Conservation (phyloP, 2,113 vertebrate species). For the Antechinus stuartii region DNA sequence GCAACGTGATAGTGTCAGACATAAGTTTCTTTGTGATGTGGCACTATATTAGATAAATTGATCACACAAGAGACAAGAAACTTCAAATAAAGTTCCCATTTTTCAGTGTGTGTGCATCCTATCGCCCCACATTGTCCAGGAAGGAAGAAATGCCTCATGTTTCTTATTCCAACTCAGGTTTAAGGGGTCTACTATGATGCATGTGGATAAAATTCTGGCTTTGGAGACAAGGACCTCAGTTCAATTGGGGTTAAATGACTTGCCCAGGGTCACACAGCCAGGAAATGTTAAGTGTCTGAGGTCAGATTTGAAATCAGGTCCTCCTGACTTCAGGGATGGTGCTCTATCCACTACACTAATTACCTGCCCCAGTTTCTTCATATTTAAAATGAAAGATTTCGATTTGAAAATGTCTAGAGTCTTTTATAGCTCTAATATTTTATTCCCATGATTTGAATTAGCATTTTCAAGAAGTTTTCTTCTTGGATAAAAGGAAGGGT, state of each 20-base stretch:
- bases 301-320: no score
- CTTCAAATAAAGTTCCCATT: neutral
- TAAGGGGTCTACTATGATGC: neutral
- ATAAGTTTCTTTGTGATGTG: neutral
- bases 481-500: neutral
- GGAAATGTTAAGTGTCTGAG: no score
- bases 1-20: neutral
- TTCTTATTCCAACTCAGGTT: neutral
- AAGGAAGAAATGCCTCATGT: neutral
- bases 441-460: neutral
- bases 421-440: neutral
- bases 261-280: no score
- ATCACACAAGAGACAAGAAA: neutral
- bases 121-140: neutral
- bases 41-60: constrained; percentile 4
- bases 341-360: no score
- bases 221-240: neutral
- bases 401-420: neutral
- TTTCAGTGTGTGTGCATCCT: neutral
- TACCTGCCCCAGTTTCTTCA: neutral
- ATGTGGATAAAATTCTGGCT: neutral
- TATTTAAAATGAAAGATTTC: neutral
- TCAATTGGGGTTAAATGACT: neutral
- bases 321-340: no score
- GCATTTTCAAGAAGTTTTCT: neutral